Base-by-base conservation (phyloP, 2,797 vertebrate species). In the Enteromius argenteus region DNA sequence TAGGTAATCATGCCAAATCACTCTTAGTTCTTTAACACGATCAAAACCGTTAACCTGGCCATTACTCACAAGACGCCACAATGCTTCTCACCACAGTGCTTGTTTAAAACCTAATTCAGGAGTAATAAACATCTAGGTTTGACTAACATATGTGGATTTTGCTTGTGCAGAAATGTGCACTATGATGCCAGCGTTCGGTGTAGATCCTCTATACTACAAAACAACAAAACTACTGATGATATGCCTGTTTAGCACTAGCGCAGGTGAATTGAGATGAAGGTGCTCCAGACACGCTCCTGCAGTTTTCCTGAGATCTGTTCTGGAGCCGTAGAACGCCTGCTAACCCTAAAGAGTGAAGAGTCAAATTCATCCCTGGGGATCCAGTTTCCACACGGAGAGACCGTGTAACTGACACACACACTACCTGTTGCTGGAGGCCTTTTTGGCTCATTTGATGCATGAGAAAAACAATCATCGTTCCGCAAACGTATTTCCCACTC, bases 401-500 rank as follows among this genome's bases (percentile, higher is more conserved):
- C 51, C n/a, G 44, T 60, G 58, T 85, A 79, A 72, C 35, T 60
- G 79, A 82, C 71, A 58, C 74, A 80, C 66, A 67, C 77, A 60
- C 14, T 62, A 79, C 75, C 69, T 78, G 79, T 44, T 49, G 79
- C 74, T 80, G 46, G 23, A 68, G 60, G 78, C 53, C 84, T 75
- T 64, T 56, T 66, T 39, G 23, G 74, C 60, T 86, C n/a, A 86
- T 74, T 81, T 81, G 73, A 83, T 71, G 77, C 56, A 23, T 64
- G 19, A 79, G 42, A 53, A 82, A 83, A 77, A 75, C 11, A 72
- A 79, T 32, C 39, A 2, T 69, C 15, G 1, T n/a, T 75, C 46
- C 5, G 21, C 73, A 80, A 79, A 76, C 49, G 49, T 44, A 72
- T 62, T 30, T 66, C 72, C 53, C 30, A 37, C 72, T 74, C 11